Conservation (phyloP, 2,888 invertebrate genomes). For the Cephus pulcher region DNA sequence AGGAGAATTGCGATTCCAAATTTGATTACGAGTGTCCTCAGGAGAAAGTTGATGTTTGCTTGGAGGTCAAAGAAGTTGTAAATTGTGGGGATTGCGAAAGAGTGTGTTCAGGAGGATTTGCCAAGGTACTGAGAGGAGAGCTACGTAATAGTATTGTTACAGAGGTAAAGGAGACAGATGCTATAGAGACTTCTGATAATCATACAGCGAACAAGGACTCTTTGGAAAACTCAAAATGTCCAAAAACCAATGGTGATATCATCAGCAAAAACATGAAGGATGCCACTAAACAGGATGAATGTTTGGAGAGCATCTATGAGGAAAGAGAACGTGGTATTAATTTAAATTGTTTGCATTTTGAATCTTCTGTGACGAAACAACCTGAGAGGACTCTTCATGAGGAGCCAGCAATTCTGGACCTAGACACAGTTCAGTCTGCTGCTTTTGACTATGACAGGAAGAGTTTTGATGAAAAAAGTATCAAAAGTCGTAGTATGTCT, state of each 20-base stretch:
- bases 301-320: constrained; percentile 10
- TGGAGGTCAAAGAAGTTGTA: constrained; percentile 61
- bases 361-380: constrained; percentile 44
- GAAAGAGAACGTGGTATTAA: constrained; percentile 27
- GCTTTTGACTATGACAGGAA: constrained; percentile 61
- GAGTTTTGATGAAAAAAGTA: constrained; percentile 47
- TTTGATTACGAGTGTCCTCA: constrained; percentile 16
- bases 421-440: constrained; percentile 28
- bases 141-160: background rate
- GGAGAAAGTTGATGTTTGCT: constrained; percentile 63
- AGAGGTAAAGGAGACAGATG: background rate
- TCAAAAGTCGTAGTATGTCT: constrained; percentile 61
- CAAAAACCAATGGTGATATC: background rate
- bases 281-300: background rate
- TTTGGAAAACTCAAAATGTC: background rate
- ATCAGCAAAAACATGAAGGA: background rate
- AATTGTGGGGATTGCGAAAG: constrained; percentile 61
- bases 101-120: constrained; percentile 56
- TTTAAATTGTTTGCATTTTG: constrained; percentile 41
- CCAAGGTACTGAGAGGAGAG: constrained; percentile 11
- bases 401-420: constrained; percentile 29
- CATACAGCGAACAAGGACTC: background rate
- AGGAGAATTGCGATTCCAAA: constrained; percentile 25
- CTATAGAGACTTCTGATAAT: background rate
- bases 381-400: constrained; percentile 16